Base-by-base conservation (phyloP, 2,888 invertebrate species). In the Rhorus exstirpatorius region DNA sequence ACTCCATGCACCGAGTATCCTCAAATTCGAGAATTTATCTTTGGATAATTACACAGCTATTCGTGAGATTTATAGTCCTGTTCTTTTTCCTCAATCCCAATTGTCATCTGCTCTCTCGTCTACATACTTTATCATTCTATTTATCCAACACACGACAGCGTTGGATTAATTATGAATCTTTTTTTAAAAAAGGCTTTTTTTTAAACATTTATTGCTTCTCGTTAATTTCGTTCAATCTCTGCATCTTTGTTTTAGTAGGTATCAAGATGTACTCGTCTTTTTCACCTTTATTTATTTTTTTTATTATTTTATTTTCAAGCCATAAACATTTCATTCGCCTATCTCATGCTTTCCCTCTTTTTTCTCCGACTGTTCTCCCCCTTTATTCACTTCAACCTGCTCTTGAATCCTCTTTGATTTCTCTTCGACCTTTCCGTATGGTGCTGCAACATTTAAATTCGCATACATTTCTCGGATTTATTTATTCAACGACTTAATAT, bases 401-500 rank as follows among this genome's bases (percentile, higher is more conserved):
- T 1, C 14, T 17, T 8, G 6, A 38, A n/a, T n/a, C n/a, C 19
- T 44, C 49, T 8, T 31, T 35, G 10, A 10, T 53, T 19, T 31
- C 19, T 17, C 10, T n/a, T 24, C 8, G 4, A 12, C 6, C 1
- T 38, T 38, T 8, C 58, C 26, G 8, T 19, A 12, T 14, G n/a
- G 2, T 46, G 38, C n/a, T 70, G 14, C 38, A 35, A 65, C 49
- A 68, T 79, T 68, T 12, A 72, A 67, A 61, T 67, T 31, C 55
- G 14, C 38, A 46, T 55, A 19, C 24, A 44, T 67, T 60, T 49
- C 65, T 4, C 21, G 53, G 46, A 67, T 67, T 74, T 60, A 74
- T 74, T 79, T 74, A 79, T 79, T 67, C 74, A 61, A 21, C 49
- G 38, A 60, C n/a, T 44, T 74, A 38, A 38, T 61, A 24, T 61